Conservation (phyloP, 2,113 vertebrate genomes). For the Laticauda colubrina region DNA sequence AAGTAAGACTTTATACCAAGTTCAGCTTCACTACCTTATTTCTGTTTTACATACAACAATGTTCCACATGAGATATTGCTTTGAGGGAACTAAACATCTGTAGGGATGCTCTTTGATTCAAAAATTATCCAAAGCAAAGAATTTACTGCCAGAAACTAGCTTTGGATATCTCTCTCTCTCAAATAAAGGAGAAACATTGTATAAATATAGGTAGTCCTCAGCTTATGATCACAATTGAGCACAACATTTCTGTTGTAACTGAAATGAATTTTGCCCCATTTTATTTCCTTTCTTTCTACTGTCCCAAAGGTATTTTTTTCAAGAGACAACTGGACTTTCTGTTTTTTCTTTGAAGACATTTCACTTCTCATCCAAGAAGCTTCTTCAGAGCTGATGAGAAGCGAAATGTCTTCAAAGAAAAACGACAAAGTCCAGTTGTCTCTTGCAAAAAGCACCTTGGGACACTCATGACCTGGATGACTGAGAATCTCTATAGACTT, state of each 20-base stretch:
- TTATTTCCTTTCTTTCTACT: neutral
- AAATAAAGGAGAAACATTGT: neutral
- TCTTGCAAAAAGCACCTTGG: no score
- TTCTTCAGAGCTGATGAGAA: no score
- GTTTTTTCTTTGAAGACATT: no score
- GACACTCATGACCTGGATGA: no score
- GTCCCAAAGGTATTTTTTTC: no score
- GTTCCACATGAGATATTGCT: slow-evolving; percentile 10
- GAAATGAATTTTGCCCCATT: neutral
- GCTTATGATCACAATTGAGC: neutral
- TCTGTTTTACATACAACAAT: neutral
- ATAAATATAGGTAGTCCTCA: neutral
- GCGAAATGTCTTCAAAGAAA: no score
- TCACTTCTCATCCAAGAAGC: no score
- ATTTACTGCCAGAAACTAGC: neutral
- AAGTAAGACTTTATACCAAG: neutral
- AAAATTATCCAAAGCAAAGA: neutral
- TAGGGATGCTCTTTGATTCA: neutral
- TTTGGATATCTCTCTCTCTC: neutral
- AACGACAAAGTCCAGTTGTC: no score
- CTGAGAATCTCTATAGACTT: no score
- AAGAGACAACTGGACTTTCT: no score
- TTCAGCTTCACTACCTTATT: neutral
- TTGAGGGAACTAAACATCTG: neutral
- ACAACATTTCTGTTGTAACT: neutral